phyloP scores from a whole-genome alignment of 2,113 vertebrate species.

The Lynx canadensis region DNA sequence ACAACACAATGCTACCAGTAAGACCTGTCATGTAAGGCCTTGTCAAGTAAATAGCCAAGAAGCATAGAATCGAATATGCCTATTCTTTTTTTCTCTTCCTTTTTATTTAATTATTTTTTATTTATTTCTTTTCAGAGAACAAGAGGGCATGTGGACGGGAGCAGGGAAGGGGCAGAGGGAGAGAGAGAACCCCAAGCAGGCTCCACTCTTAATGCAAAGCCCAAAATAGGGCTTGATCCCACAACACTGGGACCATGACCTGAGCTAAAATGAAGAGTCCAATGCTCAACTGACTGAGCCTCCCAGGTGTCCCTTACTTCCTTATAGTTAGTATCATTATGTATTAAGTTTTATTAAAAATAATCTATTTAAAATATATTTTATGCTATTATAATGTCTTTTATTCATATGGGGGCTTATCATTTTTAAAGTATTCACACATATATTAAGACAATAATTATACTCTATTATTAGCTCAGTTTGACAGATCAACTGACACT shows the following conservation, averaged over 20 bases:
- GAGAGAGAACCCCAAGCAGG: too few species aligned
- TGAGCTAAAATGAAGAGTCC: too few species aligned
- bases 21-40: not conserved
- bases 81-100: not conserved
- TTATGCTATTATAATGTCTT: not conserved
- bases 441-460: not conserved
- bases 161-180: too few species aligned
- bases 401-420: not conserved
- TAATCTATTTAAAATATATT: slow-evolving; percentile 6
- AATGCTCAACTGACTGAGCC: too few species aligned
- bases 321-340: not conserved
- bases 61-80: not conserved
- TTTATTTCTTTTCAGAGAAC: too few species aligned
- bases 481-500: not conserved
- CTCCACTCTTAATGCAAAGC: too few species aligned
- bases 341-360: not conserved
- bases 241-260: too few species aligned
- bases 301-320: too few species aligned
- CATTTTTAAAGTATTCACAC: not conserved
- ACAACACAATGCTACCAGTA: slow-evolving; percentile 43
- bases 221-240: too few species aligned
- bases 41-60: not conserved
- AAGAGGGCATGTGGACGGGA: too few species aligned
- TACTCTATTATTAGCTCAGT: not conserved
- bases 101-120: too few species aligned